Conservation (phyloP, 2,113 vertebrate genomes). For the Mobula hypostoma region DNA sequence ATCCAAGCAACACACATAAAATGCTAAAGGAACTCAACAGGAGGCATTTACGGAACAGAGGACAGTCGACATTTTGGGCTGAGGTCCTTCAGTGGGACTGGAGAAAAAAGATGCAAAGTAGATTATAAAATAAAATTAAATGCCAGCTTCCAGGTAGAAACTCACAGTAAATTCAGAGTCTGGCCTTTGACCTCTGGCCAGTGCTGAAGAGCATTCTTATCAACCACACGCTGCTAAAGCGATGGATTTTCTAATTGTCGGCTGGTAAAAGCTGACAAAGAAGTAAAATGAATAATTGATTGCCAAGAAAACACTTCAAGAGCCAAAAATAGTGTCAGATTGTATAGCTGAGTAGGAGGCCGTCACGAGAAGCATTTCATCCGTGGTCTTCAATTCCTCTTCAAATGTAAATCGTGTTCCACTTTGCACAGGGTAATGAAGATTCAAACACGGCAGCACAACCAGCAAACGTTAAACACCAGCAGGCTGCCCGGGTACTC, state of each 20-base stretch:
- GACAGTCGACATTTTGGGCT: too few relatives aligned
- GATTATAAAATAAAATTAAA: background rate
- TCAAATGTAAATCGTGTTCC: conserved; percentile 1
- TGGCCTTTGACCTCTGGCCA: background rate
- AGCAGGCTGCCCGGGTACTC: background rate
- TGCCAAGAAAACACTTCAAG: background rate
- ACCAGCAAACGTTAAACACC: background rate
- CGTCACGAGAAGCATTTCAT: background rate
- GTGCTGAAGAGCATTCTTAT: background rate
- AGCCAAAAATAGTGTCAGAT: background rate
- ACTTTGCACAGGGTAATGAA: background rate
- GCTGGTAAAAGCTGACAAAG: background rate
- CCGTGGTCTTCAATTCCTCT: background rate
- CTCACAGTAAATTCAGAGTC: background rate
- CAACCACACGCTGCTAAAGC: background rate
- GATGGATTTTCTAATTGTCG: background rate
- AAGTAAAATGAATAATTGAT: conserved; percentile 11
- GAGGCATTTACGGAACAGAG: too few relatives aligned
- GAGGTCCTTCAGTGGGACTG: too few relatives aligned
- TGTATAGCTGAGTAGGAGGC: background rate
- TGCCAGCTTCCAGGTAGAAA: background rate
- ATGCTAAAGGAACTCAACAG: too few relatives aligned
- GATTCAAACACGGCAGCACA: background rate
- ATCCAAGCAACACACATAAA: too few relatives aligned
- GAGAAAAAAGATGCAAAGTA: too few relatives aligned